Base-by-base conservation (phyloP, 1,140 invertebrate genomes). In the Triops cancriformis region DNA sequence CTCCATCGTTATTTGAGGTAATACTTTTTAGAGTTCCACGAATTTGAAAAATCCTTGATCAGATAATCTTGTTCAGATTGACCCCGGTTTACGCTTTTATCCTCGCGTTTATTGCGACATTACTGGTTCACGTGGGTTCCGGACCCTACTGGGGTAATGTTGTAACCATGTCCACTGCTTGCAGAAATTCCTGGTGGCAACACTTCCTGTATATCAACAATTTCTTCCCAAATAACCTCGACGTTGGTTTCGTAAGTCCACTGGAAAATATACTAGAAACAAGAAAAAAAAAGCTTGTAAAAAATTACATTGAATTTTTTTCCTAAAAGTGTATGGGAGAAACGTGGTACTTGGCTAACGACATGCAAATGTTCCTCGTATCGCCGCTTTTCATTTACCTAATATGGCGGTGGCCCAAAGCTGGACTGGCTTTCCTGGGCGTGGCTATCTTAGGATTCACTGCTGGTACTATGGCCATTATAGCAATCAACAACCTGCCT, bases 321-420 rank as follows among this genome's bases (percentile, higher is more conserved):
- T n/a, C n/a, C n/a, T n/a, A n/a, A n/a, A n/a, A 94, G 93, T 94
- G 93, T 81, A 86, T 93, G 84, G 89, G 89, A 12, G 93, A 92
- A 90, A 90, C 90, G 28, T 95, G 93, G 93, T 94, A 93, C 81
- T 81, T 95, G 72, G 89, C 93, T 18, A 89, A 89, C 78, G 93
- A 95, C 82, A 93, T 92, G 88, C 92, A 94, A 84, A 92, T 91
- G 81, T 94, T 90, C 81, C 81, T 90, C 7, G 82, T 93, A 2
- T 91, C 92, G 26, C 91, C 93, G 0, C 84, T 93, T n/a, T 87
- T 96, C 80, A 88, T 94, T 73, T 91, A 90, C 82, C 80, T 82
- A 26, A 45, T 86, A 18, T 83, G 81, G 82, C 77, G 77, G 12
- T 81, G 79, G 79, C 37, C 73, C 27, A 43, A 72, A 12, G 10